A percentile compares a stretch with the other conserved stretches of the same genome.
These are phyloP conservation scores for Ambastaia sidthimunki DNA, from an alignment of 2,797 vertebrate species.

Conservation along the genomic window DNA sequence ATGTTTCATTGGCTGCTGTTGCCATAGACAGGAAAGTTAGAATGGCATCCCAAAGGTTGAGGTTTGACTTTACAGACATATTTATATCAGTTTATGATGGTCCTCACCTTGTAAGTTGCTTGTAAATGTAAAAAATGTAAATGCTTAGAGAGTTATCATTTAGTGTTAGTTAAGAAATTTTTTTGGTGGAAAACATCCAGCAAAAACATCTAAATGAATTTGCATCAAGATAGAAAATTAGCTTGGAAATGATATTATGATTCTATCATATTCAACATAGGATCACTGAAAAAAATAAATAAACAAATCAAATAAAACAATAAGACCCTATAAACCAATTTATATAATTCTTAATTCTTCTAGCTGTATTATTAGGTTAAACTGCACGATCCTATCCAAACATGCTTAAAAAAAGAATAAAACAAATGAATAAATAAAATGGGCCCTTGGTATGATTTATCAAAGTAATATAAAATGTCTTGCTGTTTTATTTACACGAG, in stretches of 20 bases:
- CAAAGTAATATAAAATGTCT: not conserved
- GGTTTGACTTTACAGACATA: slow-evolving; percentile 36
- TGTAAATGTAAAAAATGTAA: too few species aligned
- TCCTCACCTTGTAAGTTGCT: not conserved
- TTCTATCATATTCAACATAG: too few species aligned
- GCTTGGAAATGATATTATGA: too few species aligned
- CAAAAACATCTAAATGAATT: not conserved
- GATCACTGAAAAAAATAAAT: too few species aligned
- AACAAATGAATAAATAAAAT: not conserved
- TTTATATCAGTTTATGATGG: not conserved
- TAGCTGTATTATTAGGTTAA: not conserved
- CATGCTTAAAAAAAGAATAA: too few species aligned
- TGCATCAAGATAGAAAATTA: not conserved
- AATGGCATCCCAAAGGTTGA: slow-evolving; percentile 46
- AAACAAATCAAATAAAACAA: too few species aligned
- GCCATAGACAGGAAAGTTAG: slow-evolving; percentile 38
- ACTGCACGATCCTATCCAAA: not conserved
- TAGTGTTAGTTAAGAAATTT: not conserved
- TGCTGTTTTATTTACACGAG: not conserved
- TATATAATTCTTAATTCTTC: too few species aligned
- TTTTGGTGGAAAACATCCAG: not conserved
- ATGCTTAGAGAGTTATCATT: not conserved
- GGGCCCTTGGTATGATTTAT: not conserved
- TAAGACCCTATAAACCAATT: too few species aligned
- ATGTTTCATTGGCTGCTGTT: slow-evolving; percentile 65